These are phyloP conservation scores for Athalia rosae DNA, from an alignment of 2,888 invertebrate genomes.

Conservation along the genomic window DNA sequence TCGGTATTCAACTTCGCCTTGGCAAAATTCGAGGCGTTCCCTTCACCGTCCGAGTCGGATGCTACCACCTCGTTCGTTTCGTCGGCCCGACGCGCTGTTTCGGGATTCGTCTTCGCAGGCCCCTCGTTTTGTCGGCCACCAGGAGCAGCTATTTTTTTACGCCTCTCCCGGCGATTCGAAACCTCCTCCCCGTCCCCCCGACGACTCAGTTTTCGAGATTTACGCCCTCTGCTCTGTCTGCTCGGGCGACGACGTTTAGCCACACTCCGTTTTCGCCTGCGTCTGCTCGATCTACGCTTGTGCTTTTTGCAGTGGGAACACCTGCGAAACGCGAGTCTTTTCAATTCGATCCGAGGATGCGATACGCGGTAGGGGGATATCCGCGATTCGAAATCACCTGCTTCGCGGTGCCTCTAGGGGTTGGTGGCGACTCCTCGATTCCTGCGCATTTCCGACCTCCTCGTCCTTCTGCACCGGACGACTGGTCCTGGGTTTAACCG, in stretches of 20 bases:
- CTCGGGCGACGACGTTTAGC: conserved; percentile 25
- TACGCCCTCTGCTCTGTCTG: conserved; percentile 12
- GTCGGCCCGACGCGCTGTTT: conserved; percentile 4
- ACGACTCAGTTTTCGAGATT: conserved; percentile 9
- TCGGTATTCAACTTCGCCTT: not conserved
- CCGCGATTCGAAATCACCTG: not conserved
- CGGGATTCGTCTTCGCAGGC: conserved; percentile 4
- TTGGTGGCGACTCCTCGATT: conserved; percentile 37
- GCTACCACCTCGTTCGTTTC: conserved; percentile 2
- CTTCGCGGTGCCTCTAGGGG: conserved; percentile 35
- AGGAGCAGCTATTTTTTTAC: not conserved
- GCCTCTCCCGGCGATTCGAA: not conserved
- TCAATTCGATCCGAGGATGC: not conserved
- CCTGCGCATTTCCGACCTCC: conserved; percentile 39
- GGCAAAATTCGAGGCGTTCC: not conserved
- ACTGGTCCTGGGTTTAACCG: conserved; percentile 14
- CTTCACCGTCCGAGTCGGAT: conserved; percentile 4
- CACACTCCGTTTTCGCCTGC: conserved; percentile 27
- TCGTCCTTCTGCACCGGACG: conserved; percentile 29
- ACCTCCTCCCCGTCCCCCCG: conserved; percentile 32
- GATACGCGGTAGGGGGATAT: too few species aligned
- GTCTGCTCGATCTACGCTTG: conserved; percentile 33
- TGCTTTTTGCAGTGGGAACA: conserved; percentile 37
- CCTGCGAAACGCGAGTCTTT: not conserved
- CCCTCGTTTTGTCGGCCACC: conserved; percentile 25